Evolutionary conservation across 2,113 vertebrate species (phyloP).

Genomic region (Arvicanthis niloticus): DNA sequence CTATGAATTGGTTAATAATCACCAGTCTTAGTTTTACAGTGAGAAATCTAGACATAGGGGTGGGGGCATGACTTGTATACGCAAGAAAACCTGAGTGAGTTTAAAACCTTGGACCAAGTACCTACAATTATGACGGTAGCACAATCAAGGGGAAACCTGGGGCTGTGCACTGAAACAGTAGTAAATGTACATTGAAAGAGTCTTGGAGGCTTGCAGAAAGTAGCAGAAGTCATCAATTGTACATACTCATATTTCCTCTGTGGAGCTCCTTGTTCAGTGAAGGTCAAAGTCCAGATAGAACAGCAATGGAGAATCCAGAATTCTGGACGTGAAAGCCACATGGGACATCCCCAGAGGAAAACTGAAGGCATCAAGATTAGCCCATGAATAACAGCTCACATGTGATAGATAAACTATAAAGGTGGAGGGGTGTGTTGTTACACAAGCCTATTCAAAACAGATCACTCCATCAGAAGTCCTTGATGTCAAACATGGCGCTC

Average conservation of each 20-base stretch:
- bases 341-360: no score
- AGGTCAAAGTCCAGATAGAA: neutral
- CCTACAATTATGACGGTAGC: neutral
- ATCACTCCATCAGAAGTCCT: neutral
- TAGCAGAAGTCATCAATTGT: neutral
- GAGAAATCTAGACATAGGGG: neutral
- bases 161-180: neutral
- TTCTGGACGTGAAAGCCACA: neutral
- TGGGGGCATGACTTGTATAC: neutral
- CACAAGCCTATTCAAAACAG: neutral
- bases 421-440: neutral
- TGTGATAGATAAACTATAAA: no score
- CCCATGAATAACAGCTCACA: neutral
- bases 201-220: neutral
- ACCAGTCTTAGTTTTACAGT: neutral
- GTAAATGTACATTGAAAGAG: neutral
- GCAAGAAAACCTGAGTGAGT: neutral
- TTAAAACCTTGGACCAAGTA: neutral
- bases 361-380: neutral
- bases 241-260: neutral
- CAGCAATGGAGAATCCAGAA: neutral
- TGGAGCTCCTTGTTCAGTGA: neutral
- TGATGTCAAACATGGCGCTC: neutral
- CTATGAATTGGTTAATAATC: neutral
- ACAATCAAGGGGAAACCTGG: no score